These are phyloP conservation scores for Triops cancriformis DNA, from an alignment of 1,140 invertebrate species.

Conservation along the genomic window DNA sequence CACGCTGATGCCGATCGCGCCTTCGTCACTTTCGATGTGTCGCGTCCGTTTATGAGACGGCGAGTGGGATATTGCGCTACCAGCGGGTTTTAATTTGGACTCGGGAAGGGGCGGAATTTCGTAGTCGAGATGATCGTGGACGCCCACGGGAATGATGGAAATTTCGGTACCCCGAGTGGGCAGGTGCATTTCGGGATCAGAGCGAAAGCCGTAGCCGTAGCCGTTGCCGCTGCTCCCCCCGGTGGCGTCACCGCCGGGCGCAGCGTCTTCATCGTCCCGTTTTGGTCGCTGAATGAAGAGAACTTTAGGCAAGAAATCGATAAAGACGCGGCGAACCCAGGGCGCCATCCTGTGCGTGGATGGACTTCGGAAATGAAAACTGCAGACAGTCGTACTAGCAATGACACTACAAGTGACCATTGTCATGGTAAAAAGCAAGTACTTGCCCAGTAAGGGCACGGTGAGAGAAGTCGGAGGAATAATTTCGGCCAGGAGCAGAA, in stretches of 20 bases:
- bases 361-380: conserved; percentile 95
- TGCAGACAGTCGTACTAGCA: conserved; percentile 94
- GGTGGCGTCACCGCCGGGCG: conserved; percentile 20
- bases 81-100: neutral
- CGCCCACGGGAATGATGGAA: conserved; percentile 25
- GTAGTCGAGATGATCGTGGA: conserved; percentile 14
- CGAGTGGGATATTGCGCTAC: conserved; percentile 15
- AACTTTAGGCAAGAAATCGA: conserved; percentile 76
- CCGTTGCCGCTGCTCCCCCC: neutral
- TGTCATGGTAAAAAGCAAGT: conserved; percentile 98
- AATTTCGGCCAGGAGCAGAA: conserved; percentile 92
- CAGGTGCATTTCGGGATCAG: neutral
- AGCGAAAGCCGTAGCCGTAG: neutral
- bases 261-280: conserved; percentile 33
- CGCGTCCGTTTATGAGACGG: neutral
- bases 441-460: conserved; percentile 94
- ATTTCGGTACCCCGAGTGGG: conserved; percentile 25
- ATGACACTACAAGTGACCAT: conserved; percentile 95
- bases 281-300: conserved; percentile 70
- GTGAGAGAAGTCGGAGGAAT: conserved; percentile 98
- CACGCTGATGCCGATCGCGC: conserved; percentile 14
- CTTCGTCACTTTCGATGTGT: neutral
- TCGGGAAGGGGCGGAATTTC: neutral
- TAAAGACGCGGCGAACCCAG: conserved; percentile 81
- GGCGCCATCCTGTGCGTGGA: conserved; percentile 91